Evolutionary conservation across 1,140 invertebrate species (phyloP), one percentile per base, ranked within the genome.

Genomic region (Solenopsis invicta): DNA sequence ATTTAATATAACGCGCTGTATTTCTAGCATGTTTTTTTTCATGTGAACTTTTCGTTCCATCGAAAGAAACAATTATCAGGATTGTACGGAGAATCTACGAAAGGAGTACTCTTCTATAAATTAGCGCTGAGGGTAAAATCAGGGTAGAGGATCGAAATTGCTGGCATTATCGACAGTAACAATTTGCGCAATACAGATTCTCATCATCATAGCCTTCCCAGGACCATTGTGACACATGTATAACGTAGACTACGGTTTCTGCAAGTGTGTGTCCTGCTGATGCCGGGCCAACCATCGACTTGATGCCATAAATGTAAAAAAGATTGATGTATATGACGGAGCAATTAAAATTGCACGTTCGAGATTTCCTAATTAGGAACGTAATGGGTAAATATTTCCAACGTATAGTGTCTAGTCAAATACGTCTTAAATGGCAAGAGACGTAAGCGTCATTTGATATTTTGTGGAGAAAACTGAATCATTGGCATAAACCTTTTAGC

Each of bases 31-130:
- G 29, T 29, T 45, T 34, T 37, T 41, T n/a, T 12, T n/a, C 13
- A 66, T 12, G 54, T 50, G 24, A 81, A 56, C 13, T 56, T 67
- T n/a, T n/a, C n/a, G n/a, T 37, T 21, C 16, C 56, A 66, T 9
- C n/a, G 18, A 4, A 61, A 72, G 52, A 61, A 74, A 59, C 52
- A 59, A 10, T 18, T 74, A 50, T 12, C 24, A 69, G 16, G 8
- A 18, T 69, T 54, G 41, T 21, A 45, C 6, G 29, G 24, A 21
- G 29, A 84, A 21, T 34, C 4, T 10, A 62, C 18, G 54, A 50
- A 84, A 84, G 80, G 80, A 75, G 80, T 84, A 84, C 80, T 84
- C 69, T 74, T 84, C 54, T 84, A 84, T 74, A 62, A 84, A 61
- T 84, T 61, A 74, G n/a, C 37, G 71, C 54, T 29, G 24, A 61